Evolutionary conservation across 2,113 vertebrate genomes (phyloP).

Genomic region (Pygoscelis antarcticus): DNA sequence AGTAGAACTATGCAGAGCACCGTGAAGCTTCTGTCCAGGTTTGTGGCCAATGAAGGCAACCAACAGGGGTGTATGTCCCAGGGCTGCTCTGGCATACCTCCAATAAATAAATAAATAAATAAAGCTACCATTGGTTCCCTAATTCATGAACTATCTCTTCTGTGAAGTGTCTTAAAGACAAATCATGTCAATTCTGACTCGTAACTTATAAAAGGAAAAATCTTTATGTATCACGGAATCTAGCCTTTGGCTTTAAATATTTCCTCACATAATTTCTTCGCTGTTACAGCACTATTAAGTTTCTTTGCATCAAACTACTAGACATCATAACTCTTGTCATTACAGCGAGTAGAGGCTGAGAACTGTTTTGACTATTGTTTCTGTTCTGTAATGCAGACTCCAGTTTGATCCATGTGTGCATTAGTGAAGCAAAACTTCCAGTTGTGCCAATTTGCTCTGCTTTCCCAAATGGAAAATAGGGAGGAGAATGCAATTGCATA

Average conservation of each 20-base stretch:
- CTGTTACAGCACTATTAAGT: neutral
- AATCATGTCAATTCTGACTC: neutral
- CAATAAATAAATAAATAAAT: neutral
- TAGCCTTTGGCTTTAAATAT: neutral
- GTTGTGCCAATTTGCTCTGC: conserved; percentile 5
- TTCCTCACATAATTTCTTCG: neutral
- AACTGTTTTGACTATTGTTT: neutral
- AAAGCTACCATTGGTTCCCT: neutral
- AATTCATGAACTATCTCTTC: neutral
- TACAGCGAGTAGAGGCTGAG: neutral
- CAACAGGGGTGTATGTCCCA: rapidly evolving
- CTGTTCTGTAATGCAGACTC: neutral
- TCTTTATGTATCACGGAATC: neutral
- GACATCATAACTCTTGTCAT: neutral
- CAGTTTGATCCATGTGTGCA: neutral
- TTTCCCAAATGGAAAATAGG: conserved; percentile 38
- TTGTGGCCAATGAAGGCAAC: neutral
- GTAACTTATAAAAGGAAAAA: neutral
- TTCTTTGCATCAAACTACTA: neutral
- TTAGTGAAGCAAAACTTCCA: neutral
- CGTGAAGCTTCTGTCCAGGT: neutral
- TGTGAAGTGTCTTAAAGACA: neutral
- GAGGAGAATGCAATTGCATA: neutral
- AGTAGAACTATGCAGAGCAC: neutral
- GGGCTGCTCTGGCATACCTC: neutral